A percentile compares a stretch with the other conserved stretches of the same genome.
These are phyloP conservation scores for Paracentrotus lividus DNA, from an alignment of 53 echinoderm and acorn worm species.

Conservation along the genomic window DNA sequence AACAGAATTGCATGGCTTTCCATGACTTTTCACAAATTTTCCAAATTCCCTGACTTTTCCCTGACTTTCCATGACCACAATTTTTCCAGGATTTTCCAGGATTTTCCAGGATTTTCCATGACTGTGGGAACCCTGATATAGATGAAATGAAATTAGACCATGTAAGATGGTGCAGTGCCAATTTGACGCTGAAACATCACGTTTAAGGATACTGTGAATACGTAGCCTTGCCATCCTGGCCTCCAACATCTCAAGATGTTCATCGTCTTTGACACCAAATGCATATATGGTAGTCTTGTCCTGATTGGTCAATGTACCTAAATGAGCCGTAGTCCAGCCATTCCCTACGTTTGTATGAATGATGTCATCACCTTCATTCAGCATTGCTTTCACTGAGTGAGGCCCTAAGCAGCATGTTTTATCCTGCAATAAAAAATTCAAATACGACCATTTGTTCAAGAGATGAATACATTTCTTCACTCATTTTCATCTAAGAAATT, in stretches of 20 bases:
- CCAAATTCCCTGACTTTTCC: too few species aligned
- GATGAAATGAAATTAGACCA: too few species aligned
- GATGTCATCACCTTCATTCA: conserved; percentile 96
- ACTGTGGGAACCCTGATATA: too few species aligned
- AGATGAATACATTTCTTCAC: too few species aligned
- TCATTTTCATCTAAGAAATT: too few species aligned
- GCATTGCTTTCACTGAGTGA: conserved; percentile 87
- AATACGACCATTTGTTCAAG: neutral
- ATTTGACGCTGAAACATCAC: too few species aligned
- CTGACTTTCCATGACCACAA: too few species aligned
- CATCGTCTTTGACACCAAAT: conserved; percentile 85
- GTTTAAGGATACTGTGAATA: conserved; percentile 91
- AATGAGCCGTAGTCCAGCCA: conserved; percentile 92
- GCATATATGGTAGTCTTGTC: conserved; percentile 85
- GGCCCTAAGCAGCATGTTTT: conserved; percentile 93
- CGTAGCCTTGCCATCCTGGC: conserved; percentile 76
- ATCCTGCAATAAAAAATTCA: conserved; percentile 68
- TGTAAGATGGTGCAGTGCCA: too few species aligned
- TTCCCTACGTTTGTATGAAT: conserved; percentile 88
- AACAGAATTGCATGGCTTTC: too few species aligned
- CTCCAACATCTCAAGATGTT: conserved; percentile 79
- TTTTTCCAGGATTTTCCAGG: too few species aligned
- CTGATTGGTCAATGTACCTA: conserved; percentile 86
- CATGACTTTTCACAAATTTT: too few species aligned
- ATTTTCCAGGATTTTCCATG: too few species aligned